Percentiles rank a stretch among this genome's conserved stretches.
Conservation (phyloP, 2,888 invertebrate species). For the Ptilodon capucinus region DNA sequence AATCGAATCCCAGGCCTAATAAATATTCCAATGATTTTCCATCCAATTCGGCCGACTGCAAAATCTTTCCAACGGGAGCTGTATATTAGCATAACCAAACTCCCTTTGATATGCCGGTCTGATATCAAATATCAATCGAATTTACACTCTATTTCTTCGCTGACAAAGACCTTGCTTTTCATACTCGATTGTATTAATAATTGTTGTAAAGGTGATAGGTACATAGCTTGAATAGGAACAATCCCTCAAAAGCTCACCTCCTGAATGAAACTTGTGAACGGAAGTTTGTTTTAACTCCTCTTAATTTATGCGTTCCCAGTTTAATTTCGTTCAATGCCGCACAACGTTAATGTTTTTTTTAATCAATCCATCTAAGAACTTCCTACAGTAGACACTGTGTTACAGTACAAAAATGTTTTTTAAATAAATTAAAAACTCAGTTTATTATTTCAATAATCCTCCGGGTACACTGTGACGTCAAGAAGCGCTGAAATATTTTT, state of each 20-base stretch:
- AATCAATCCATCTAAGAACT: too few relatives aligned
- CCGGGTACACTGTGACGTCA: too few relatives aligned
- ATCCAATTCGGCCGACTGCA: conserved; percentile 66
- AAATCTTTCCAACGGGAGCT: conserved; percentile 74
- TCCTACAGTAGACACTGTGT: too few relatives aligned
- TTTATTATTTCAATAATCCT: too few relatives aligned
- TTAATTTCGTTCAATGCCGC: conserved; percentile 61
- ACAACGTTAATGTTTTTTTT: conserved; percentile 66
- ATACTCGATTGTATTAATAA: conserved; percentile 18
- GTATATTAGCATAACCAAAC: conserved; percentile 66
- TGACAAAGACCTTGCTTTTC: conserved; percentile 11
- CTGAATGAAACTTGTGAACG: conserved; percentile 59
- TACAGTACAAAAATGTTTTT: too few relatives aligned
- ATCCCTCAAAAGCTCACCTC: conserved; percentile 64
- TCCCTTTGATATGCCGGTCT: conserved; percentile 36
- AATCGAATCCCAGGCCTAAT: conserved; percentile 66
- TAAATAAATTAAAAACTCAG: too few relatives aligned
- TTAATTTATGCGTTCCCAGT: conserved; percentile 75
- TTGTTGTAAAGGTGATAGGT: conserved; percentile 29
- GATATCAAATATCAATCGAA: conserved; percentile 6
- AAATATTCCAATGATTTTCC: conserved; percentile 77
- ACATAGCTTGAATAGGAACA: conserved; percentile 52
- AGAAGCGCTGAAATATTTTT: too few relatives aligned
- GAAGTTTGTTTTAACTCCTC: conserved; percentile 64
- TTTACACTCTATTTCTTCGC: conserved; percentile 9